Base-by-base conservation (phyloP, 37 sponge, comb jelly and placozoan genomes). In the Sycon ciliatum region DNA sequence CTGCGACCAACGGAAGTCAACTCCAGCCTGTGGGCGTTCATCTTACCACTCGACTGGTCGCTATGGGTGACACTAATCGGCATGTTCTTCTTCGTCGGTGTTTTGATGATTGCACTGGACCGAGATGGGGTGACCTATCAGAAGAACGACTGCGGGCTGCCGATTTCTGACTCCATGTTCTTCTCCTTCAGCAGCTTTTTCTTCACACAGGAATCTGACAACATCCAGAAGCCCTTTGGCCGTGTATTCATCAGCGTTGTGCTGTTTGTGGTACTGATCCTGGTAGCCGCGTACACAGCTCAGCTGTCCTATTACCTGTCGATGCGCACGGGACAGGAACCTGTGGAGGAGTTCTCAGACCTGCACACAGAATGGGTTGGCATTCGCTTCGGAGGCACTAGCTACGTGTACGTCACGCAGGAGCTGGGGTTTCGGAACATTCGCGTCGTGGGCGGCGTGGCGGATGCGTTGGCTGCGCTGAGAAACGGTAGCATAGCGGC, bases 271-370 rank as follows among this genome's bases (percentile, higher is more conserved):
- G 63, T 60, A 9, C 63, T 60, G 9, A 60, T 60, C 27, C 7
- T 60, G 27, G 63, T 60, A 9, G 11, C 31, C 26, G 63, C 63
- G 9, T 60, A 60, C 32, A 60, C 63, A 28, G 63, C 63, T 30
- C n/a, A n/a, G n/a, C n/a, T n/a, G n/a, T n/a, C n/a, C n/a, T n/a
- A n/a, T n/a, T n/a, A n/a, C n/a, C n/a, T n/a, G n/a, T n/a, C n/a
- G n/a, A n/a, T n/a, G n/a, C n/a, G n/a, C n/a, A n/a, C n/a, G n/a
- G n/a, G n/a, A n/a, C n/a, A n/a, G n/a, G n/a, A n/a, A n/a, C n/a
- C n/a, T n/a, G n/a, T n/a, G n/a, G n/a, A n/a, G n/a, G n/a, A n/a
- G n/a, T n/a, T n/a, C n/a, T n/a, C n/a, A n/a, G n/a, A n/a, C n/a
- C n/a, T n/a, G n/a, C n/a, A n/a, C n/a, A n/a, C n/a, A n/a, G n/a